Percentiles rank a stretch among this genome's conserved stretches.
Evolutionary conservation across 2,797 vertebrate species (phyloP).

Genomic region (Natrix natrix): DNA sequence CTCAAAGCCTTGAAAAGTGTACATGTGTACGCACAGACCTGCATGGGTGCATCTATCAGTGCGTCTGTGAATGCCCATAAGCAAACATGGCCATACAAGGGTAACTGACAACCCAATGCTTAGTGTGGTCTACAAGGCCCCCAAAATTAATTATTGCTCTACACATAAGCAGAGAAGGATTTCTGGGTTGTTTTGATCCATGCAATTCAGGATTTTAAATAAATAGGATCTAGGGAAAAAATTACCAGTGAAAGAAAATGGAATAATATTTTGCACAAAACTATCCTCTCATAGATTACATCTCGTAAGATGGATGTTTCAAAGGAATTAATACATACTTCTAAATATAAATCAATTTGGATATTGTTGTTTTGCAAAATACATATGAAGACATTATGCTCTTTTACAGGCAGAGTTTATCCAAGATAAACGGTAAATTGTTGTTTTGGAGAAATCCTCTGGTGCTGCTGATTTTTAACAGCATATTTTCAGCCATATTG

Average conservation of each 20-base stretch:
- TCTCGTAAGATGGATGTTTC: neutral
- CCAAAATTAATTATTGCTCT: neutral
- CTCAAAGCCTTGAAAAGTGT: neutral
- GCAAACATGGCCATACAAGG: neutral
- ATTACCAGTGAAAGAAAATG: neutral
- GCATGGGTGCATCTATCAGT: neutral
- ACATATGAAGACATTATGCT: neutral
- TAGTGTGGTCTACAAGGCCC: neutral
- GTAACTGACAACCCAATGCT: neutral
- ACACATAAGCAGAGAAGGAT: neutral
- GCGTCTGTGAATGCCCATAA: neutral
- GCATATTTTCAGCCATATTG: neutral
- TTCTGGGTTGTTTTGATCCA: neutral
- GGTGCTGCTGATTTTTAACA: neutral
- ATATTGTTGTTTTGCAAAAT: neutral
- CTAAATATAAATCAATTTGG: neutral
- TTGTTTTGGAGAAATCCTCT: neutral
- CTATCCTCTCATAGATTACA: neutral
- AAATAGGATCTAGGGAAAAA: neutral
- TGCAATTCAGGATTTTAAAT: neutral
- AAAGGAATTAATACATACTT: neutral
- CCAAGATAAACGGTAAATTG: neutral
- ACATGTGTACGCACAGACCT: neutral
- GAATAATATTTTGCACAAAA: neutral
- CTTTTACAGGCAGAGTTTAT: neutral